These are phyloP conservation scores for Hylia prasina DNA, from an alignment of 2,113 vertebrate species.

Conservation along the genomic window DNA sequence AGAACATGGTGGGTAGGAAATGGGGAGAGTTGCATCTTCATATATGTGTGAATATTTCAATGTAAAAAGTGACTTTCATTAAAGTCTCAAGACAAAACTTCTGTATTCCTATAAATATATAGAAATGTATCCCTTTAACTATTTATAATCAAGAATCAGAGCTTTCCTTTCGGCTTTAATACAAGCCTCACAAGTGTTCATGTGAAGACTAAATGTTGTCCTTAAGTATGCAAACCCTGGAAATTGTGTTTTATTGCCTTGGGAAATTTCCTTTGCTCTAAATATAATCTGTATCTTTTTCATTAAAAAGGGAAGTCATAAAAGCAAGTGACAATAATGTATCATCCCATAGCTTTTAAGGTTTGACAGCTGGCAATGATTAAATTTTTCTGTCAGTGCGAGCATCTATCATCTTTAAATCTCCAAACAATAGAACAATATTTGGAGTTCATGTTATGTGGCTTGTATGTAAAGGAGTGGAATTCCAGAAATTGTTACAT, in stretches of 20 bases:
- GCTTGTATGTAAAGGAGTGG: background rate
- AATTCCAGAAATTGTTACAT: background rate
- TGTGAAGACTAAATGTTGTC: background rate
- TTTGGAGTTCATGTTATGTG: background rate
- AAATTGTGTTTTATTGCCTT: background rate
- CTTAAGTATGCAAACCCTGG: background rate
- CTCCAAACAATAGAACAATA: background rate
- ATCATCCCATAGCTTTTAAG: background rate
- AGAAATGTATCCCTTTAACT: background rate
- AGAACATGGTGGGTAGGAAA: background rate
- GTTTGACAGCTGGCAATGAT: background rate
- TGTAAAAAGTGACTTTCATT: background rate
- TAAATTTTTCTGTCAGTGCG: background rate
- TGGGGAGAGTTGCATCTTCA: background rate
- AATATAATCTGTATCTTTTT: background rate
- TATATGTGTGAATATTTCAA: background rate
- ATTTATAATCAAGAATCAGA: background rate
- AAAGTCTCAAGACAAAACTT: background rate
- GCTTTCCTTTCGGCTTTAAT: background rate
- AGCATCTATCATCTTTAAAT: background rate
- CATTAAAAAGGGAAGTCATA: background rate
- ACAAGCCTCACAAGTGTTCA: background rate
- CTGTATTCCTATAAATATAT: background rate
- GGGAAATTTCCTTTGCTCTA: background rate
- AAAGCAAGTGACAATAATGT: background rate